These are phyloP conservation scores for Oenanthe melanoleuca DNA, from an alignment of 2,113 vertebrate species.

Conservation along the genomic window DNA sequence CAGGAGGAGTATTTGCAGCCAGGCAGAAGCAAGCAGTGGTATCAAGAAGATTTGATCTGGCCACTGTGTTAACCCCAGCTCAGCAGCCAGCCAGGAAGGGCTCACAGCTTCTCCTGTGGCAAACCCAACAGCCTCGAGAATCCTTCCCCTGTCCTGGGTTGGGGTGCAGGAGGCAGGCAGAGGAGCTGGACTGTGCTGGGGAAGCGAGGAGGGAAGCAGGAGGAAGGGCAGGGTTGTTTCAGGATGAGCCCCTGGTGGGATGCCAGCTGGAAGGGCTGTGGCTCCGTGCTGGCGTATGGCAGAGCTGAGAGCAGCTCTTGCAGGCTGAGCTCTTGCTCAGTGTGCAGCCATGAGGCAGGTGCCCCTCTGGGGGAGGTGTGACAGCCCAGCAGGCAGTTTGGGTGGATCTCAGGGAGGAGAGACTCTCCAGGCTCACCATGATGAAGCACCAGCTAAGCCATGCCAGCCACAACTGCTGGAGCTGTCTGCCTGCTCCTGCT, in stretches of 20 bases:
- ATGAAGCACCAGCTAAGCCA: neutral
- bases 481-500: neutral
- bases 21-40: neutral
- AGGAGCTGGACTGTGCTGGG: neutral
- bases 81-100: neutral
- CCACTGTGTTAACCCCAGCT: neutral
- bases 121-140: neutral
- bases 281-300: neutral
- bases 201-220: neutral
- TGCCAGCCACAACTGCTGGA: neutral
- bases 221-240: neutral
- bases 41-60: neutral
- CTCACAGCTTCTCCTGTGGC: neutral
- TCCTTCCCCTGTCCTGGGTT: rapidly evolving
- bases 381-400: neutral
- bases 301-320: neutral
- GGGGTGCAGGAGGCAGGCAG: neutral
- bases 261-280: neutral
- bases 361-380: neutral
- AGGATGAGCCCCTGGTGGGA: neutral
- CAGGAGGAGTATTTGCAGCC: neutral
- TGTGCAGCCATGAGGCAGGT: neutral
- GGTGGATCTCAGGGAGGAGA: neutral
- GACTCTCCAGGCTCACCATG: neutral
- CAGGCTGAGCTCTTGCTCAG: neutral